Percentiles rank a stretch among this genome's conserved stretches.
Conservation (phyloP, 2,888 invertebrate species). For the Netelia virgata region DNA sequence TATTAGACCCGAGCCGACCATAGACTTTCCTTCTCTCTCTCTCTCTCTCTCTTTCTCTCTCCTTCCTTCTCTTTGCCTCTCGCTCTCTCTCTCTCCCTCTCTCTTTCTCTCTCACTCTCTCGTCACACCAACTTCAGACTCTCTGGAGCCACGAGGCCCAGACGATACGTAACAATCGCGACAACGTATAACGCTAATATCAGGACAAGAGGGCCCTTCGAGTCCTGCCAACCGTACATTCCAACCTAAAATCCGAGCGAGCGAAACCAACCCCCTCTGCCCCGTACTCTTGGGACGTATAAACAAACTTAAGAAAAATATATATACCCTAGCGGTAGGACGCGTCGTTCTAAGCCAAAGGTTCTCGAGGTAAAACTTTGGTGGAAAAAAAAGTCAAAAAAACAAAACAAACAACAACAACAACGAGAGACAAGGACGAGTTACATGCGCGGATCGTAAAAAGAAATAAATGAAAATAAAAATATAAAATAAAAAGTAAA, state of each 20-base stretch:
- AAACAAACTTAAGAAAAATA: conserved; percentile 27
- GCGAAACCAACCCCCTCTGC: not conserved
- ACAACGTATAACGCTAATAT: conserved; percentile 18
- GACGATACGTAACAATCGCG: conserved; percentile 4
- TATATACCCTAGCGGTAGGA: not conserved
- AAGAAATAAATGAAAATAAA: not conserved
- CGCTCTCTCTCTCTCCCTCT: not conserved
- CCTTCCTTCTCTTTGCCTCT: not conserved
- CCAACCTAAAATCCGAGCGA: not conserved
- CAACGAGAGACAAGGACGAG: conserved; percentile 23
- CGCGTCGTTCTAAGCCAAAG: not conserved
- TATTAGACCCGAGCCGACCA: conserved; percentile 73
- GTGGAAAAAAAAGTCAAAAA: conserved; percentile 26
- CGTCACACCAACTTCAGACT: conserved; percentile 40
- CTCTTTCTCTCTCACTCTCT: conserved; percentile 5
- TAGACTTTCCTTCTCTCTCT: conserved; percentile 29
- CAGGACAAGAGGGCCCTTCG: conserved; percentile 4
- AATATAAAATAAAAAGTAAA: not conserved
- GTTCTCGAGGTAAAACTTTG: not conserved
- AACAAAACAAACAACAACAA: not conserved
- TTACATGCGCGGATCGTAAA: conserved; percentile 9
- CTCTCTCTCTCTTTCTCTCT: not conserved
- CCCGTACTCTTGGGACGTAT: conserved; percentile 11
- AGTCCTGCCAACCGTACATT: not conserved
- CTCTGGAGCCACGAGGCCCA: conserved; percentile 60